These are phyloP conservation scores for Ceratotherium simum DNA, from an alignment of 2,113 vertebrate genomes.

Conservation along the genomic window DNA sequence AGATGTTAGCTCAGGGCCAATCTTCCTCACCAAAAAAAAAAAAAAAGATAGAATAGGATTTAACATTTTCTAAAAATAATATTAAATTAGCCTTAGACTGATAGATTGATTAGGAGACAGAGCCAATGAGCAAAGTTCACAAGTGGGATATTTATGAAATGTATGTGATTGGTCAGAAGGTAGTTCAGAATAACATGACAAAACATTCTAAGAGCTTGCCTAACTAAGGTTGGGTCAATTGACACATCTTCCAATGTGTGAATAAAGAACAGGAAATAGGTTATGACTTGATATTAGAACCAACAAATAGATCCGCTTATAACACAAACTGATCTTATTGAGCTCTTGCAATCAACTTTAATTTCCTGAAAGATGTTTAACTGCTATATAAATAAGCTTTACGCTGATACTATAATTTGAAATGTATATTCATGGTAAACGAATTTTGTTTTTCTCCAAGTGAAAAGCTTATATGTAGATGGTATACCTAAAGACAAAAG, in stretches of 20 bases:
- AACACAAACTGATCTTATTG: conserved; percentile 47
- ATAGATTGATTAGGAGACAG: not conserved
- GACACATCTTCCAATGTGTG: not conserved
- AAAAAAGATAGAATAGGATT: conserved; percentile 1
- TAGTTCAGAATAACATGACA: not conserved
- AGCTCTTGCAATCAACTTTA: conserved; percentile 50
- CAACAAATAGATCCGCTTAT: conserved; percentile 25
- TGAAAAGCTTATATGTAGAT: not conserved
- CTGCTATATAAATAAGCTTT: not conserved
- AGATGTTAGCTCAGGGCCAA: too few species aligned
- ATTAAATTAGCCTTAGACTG: not conserved
- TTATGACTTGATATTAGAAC: conserved; percentile 44
- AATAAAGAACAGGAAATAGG: not conserved
- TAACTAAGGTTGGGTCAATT: not conserved
- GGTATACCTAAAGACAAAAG: conserved; percentile 23
- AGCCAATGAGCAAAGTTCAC: conserved; percentile 30
- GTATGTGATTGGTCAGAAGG: not conserved
- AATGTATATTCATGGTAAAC: conserved; percentile 2
- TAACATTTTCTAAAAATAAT: conserved; percentile 54
- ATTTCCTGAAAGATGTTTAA: conserved; percentile 15
- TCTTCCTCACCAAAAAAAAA: too few species aligned
- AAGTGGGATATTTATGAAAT: conserved; percentile 28
- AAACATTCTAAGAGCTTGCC: not conserved
- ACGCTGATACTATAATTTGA: not conserved
- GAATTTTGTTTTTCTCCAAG: conserved; percentile 19